A percentile compares a stretch with the other conserved stretches of the same genome.
These are phyloP conservation scores for Drosophila biarmipes DNA, from an alignment of 1,140 invertebrate species.

Conservation along the genomic window DNA sequence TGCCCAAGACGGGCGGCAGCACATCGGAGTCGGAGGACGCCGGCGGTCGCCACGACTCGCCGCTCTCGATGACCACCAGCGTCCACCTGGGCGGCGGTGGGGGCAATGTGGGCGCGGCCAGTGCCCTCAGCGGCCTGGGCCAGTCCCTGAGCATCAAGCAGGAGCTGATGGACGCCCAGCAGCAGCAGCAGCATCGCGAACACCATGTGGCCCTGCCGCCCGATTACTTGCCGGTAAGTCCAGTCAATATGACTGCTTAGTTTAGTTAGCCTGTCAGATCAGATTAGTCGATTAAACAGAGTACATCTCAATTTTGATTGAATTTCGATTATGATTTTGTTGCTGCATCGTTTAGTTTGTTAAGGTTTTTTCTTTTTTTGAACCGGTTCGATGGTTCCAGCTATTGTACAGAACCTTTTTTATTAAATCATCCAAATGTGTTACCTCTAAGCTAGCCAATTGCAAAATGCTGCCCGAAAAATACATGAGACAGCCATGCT, in stretches of 20 bases:
- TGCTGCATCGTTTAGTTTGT: constrained; percentile 72
- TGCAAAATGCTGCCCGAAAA: constrained; percentile 72
- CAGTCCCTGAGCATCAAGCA: constrained; percentile 88
- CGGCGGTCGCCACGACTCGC: constrained; percentile 86
- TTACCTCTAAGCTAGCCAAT: constrained; percentile 60
- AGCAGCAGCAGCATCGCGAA: constrained; percentile 80
- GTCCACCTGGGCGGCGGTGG: constrained; percentile 79
- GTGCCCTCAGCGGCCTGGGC: constrained; percentile 81
- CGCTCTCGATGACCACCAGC: constrained; percentile 77
- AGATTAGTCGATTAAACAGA: neutral
- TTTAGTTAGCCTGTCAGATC: neutral
- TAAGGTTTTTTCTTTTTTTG: constrained; percentile 85
- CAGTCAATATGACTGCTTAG: neutral
- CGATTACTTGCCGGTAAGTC: constrained; percentile 85
- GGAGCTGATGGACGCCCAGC: constrained; percentile 85
- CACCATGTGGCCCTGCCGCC: constrained; percentile 77
- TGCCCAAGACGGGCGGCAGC: constrained; percentile 87
- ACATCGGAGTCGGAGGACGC: constrained; percentile 87
- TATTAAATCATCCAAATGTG: constrained; percentile 22
- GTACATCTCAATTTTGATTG: constrained; percentile 11
- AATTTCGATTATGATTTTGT: constrained; percentile 42
- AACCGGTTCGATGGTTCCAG: constrained; percentile 85
- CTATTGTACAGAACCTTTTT: constrained; percentile 54
- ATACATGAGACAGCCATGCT: constrained; percentile 27
- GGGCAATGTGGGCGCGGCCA: constrained; percentile 73